These are phyloP conservation scores for Toxostoma redivivum DNA, from an alignment of 2,113 vertebrate genomes.

Conservation along the genomic window DNA sequence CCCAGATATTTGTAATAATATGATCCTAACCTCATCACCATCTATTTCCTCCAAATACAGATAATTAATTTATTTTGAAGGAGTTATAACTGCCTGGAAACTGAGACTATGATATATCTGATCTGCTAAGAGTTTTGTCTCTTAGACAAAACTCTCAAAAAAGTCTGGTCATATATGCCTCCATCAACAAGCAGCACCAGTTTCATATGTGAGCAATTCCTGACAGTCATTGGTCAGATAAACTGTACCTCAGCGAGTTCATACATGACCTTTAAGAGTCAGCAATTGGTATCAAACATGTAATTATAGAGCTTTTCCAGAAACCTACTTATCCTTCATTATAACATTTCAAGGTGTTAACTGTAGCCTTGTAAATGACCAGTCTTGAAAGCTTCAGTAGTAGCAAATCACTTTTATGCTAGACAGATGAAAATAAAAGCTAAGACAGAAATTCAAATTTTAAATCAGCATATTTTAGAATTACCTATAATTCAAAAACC, in stretches of 20 bases:
- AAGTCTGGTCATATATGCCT: background rate
- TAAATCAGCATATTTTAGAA: background rate
- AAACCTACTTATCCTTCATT: background rate
- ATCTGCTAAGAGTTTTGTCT: background rate
- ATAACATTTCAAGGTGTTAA: background rate
- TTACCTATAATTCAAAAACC: background rate
- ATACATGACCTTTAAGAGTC: background rate
- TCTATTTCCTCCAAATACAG: background rate
- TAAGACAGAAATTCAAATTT: conserved; percentile 29
- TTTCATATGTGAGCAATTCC: background rate
- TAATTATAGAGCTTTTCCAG: background rate
- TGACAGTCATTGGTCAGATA: background rate
- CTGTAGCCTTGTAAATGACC: background rate
- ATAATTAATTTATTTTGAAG: background rate
- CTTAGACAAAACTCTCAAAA: too few relatives aligned
- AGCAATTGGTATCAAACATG: background rate
- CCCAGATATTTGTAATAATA: background rate
- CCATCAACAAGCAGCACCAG: background rate
- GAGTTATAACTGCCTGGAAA: background rate
- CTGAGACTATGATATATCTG: background rate
- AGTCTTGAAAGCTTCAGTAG: background rate
- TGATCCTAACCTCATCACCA: background rate
- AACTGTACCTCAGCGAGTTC: background rate
- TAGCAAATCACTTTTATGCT: conserved; percentile 7
- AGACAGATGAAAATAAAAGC: background rate